These are phyloP conservation scores for Cerceris rybyensis DNA, from an alignment of 2,888 invertebrate genomes.

Conservation along the genomic window DNA sequence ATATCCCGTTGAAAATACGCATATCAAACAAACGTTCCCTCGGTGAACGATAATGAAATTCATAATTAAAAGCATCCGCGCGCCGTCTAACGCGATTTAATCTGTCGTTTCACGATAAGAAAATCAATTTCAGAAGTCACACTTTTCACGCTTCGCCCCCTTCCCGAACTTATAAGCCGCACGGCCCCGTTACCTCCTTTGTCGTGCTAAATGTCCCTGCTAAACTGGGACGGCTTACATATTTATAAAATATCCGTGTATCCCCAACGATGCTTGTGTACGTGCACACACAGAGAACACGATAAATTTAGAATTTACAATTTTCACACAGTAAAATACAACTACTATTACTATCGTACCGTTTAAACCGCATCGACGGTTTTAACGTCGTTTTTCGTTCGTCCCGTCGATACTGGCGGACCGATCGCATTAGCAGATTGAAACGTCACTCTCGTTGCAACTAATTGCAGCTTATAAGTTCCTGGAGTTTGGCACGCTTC, in stretches of 20 bases:
- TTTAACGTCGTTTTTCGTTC: not conserved
- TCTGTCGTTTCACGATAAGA: slow-evolving; percentile 7
- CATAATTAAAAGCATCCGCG: slow-evolving; percentile 2
- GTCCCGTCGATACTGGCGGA: not conserved
- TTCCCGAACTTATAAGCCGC: not conserved
- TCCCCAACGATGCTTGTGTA: too few relatives aligned
- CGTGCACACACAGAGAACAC: too few relatives aligned
- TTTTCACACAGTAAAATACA: not conserved
- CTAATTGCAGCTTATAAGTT: slow-evolving; percentile 48
- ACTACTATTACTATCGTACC: too few relatives aligned
- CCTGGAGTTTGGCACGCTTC: slow-evolving; percentile 40
- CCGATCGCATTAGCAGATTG: slow-evolving; percentile 28
- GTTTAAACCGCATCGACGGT: not conserved
- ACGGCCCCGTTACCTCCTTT: not conserved
- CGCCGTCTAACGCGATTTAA: slow-evolving; percentile 3
- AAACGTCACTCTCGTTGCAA: slow-evolving; percentile 9
- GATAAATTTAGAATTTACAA: too few relatives aligned
- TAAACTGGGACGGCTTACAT: too few relatives aligned
- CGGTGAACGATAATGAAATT: slow-evolving; percentile 1
- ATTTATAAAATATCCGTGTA: too few relatives aligned
- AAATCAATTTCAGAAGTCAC: slow-evolving; percentile 9
- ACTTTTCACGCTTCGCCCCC: not conserved
- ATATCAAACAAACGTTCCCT: not conserved
- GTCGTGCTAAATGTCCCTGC: not conserved
- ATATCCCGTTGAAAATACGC: slow-evolving; percentile 2